A percentile compares a stretch with the other conserved stretches of the same genome.
Evolutionary conservation across 2,113 vertebrate species (phyloP).

Genomic region (Kryptolebias marmoratus): DNA sequence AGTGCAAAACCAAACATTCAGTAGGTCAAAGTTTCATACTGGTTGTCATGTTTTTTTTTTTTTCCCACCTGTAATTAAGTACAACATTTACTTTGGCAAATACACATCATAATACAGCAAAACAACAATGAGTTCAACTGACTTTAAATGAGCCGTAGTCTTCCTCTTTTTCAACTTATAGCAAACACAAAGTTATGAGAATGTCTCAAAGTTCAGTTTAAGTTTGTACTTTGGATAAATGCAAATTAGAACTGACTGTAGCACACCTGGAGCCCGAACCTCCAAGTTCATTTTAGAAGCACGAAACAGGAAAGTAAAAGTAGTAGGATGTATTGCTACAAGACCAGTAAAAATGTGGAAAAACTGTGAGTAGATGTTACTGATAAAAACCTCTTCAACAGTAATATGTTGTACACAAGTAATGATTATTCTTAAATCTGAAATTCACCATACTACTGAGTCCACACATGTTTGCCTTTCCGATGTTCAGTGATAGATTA

Average conservation of each 20-base stretch:
- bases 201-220: conserved; percentile 32
- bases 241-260: conserved; percentile 56
- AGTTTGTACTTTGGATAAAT: conserved; percentile 69
- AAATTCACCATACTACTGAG: not conserved
- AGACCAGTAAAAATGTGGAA: not conserved
- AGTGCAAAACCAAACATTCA: conserved; percentile 12
- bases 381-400: no score
- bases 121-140: conserved; percentile 21
- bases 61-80: not conserved
- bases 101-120: conserved; percentile 5
- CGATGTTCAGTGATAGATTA: no score
- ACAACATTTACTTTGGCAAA: not conserved
- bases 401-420: not conserved
- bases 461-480: no score
- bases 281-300: not conserved
- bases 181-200: conserved; percentile 13
- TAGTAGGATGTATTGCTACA: not conserved
- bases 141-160: conserved; percentile 6
- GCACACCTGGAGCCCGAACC: conserved; percentile 51
- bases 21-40: not conserved
- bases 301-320: conserved; percentile 1
- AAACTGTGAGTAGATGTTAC: no score
- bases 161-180: conserved; percentile 11
- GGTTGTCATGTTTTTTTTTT: not conserved
- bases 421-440: not conserved